A percentile compares a stretch with the other conserved stretches of the same genome.
Conservation (phyloP, 2,888 invertebrate genomes). For the Galeruca laticollis region DNA sequence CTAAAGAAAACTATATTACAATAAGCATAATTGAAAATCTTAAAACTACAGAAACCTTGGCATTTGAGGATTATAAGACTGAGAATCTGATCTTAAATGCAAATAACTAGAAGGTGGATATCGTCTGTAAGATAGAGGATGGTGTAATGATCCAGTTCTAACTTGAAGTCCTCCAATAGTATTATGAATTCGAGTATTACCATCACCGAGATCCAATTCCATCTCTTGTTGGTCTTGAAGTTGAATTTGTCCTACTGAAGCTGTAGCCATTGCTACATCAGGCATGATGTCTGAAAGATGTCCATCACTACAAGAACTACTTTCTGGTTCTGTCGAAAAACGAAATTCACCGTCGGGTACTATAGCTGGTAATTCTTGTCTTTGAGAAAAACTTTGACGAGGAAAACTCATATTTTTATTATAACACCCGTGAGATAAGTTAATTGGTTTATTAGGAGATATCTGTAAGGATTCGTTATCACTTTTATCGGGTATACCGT, state of each 20-base stretch:
- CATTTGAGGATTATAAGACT: slow-evolving; percentile 57
- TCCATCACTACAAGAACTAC: slow-evolving; percentile 75
- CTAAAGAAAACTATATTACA: slow-evolving; percentile 26
- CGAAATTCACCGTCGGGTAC: slow-evolving; percentile 74
- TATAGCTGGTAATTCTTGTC: slow-evolving; percentile 75
- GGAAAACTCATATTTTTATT: slow-evolving; percentile 76
- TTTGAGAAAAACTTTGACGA: slow-evolving; percentile 67
- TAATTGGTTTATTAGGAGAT: slow-evolving; percentile 62
- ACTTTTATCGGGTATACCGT: slow-evolving; percentile 61
- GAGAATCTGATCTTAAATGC: slow-evolving; percentile 57
- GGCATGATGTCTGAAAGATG: slow-evolving; percentile 88
- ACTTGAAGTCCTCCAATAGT: slow-evolving; percentile 54
- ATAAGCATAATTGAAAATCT: slow-evolving; percentile 50
- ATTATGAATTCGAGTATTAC: slow-evolving; percentile 75
- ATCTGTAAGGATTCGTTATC: slow-evolving; percentile 64
- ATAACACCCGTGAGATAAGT: slow-evolving; percentile 66
- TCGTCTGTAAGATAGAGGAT: slow-evolving; percentile 56
- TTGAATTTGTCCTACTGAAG: slow-evolving; percentile 77
- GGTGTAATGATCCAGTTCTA: slow-evolving; percentile 57
- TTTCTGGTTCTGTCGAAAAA: slow-evolving; percentile 66
- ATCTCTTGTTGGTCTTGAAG: slow-evolving; percentile 73
- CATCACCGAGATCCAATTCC: slow-evolving; percentile 89
- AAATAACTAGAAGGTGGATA: slow-evolving; percentile 62
- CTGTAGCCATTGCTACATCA: slow-evolving; percentile 93
- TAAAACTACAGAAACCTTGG: slow-evolving; percentile 60